Base-by-base conservation (phyloP, 2,888 invertebrate species). In the Protophormia terraenovae region DNA sequence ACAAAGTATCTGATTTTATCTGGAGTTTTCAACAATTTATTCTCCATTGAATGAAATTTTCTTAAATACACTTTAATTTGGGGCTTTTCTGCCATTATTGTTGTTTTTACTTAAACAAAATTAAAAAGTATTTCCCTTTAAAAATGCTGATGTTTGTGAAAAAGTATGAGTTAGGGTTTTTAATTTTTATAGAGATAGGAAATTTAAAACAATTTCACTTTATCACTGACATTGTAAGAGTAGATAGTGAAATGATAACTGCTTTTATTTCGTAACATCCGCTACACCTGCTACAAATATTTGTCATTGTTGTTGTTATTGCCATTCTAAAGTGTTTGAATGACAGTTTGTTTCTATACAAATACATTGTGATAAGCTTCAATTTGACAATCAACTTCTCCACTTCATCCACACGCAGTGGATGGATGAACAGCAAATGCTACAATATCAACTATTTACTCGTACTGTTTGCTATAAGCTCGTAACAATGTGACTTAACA, bases 401-500 rank as follows among this genome's bases (percentile, higher is more conserved):
- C 12, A 22, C 27, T 55, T 8, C 16, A n/a, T 53, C 5, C 7
- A 19, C 22, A 32, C 24, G 27, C n/a, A 64, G n/a, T 14, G n/a
- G n/a, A n/a, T 22, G 50, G 3, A 12, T 10, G 50, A 24, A 66
- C 4, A 45, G 16, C 45, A 64, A 38, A 2, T 32, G 14, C 32
- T 19, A 38, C 55, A n/a, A n/a, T 16, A 64, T 16, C 24, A 14
- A 45, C 41, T 24, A n/a, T 4, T 10, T 8, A 55, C n/a, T 10
- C 12, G 12, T 55, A 24, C 35, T 35, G n/a, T n/a, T n/a, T n/a
- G 22, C 24, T 64, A 64, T 27, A 35, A 35, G 16, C 12, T 67
- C n/a, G 32, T 72, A 67, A 77, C 83, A 77, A 66, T 83, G 47
- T 72, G 24, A 58, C 78, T 69, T 73, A 83, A 83, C 77, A 83